Percentiles rank a stretch among this genome's conserved stretches.
These are phyloP conservation scores for Arenaria interpres DNA, from an alignment of 2,113 vertebrate species.

Conservation along the genomic window DNA sequence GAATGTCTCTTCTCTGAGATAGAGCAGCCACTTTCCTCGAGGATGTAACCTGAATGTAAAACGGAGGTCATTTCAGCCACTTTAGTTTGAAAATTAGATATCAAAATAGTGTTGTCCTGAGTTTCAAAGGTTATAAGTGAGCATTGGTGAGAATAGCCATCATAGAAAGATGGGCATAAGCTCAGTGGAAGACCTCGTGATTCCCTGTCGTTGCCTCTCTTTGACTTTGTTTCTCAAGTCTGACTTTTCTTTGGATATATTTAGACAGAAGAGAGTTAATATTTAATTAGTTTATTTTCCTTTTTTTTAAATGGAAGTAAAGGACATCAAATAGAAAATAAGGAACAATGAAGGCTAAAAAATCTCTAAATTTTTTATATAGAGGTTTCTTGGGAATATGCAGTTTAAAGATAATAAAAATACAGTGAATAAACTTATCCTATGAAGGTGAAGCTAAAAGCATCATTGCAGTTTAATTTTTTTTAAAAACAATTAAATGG, in stretches of 20 bases:
- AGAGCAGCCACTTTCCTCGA: accelerated
- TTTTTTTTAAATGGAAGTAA: not conserved
- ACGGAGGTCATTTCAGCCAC: not conserved
- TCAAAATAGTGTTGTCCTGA: not conserved
- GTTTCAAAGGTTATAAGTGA: not conserved
- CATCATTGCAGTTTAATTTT: not conserved
- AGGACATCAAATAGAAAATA: not conserved
- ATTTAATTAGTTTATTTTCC: not conserved
- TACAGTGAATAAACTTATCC: not conserved
- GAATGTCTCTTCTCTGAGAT: not conserved
- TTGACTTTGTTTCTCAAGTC: not conserved
- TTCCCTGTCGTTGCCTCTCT: not conserved
- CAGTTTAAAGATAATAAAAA: not conserved
- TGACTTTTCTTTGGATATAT: not conserved
- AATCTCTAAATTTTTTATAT: not conserved
- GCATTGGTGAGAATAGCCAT: not conserved
- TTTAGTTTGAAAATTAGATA: not conserved
- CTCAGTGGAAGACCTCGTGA: not conserved
- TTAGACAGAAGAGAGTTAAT: not conserved
- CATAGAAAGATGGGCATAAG: not conserved
- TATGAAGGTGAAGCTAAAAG: not conserved
- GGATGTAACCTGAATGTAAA: not conserved
- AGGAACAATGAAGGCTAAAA: not conserved
- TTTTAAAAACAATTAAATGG: not conserved
- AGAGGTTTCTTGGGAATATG: not conserved